Base-by-base conservation (phyloP, 2,113 vertebrate genomes). In the Hippocampus mohnikei region DNA sequence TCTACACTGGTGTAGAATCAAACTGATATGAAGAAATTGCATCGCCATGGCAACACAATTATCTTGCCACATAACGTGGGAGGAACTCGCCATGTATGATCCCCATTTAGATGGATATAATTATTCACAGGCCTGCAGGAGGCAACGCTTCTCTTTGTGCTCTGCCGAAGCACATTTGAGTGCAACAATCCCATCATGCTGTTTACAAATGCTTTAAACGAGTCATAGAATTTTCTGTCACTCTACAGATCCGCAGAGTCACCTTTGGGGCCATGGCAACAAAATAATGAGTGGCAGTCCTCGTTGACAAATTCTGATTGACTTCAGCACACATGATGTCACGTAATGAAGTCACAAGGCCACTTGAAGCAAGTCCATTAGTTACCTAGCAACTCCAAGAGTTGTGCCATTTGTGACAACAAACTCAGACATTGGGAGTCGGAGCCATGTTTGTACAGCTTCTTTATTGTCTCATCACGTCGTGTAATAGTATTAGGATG, bases 21-120 rank as follows among this genome's bases (percentile, higher is more conserved):
- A 82, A 70, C 81, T 78, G 84, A 84, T 79, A 58, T 71, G 58
- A 88, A 72, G 85, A 90, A 87, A 89, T 88, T 86, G 85, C 82
- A 90, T 93, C 48, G n/a, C 92, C 89, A 92, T 92, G 91, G 91
- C 74, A 93, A 93, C 92, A 79, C 83, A 88, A 87, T 82, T 74
- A 79, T 68, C 71, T 75, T 85, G 77, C 84, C 80, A 87, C 76
- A 65, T 18, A 77, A 88, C 41, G 91, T 92, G 89, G 89, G 91
- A 87, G 90, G 74, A 73, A 79, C 80, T 75, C 78, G 83, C 77
- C 85, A 89, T 83, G 84, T 79, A 91, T 89, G 85, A 86, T 85
- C 82, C 86, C 76, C 50, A 67, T 83, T 90, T 89, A 84, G 84
- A 81, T 73, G 56, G 70, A 48, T 69, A 61, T 85, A 89, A 91